These are phyloP conservation scores for Cerceris rybyensis DNA, from an alignment of 2,888 invertebrate species.

Conservation along the genomic window DNA sequence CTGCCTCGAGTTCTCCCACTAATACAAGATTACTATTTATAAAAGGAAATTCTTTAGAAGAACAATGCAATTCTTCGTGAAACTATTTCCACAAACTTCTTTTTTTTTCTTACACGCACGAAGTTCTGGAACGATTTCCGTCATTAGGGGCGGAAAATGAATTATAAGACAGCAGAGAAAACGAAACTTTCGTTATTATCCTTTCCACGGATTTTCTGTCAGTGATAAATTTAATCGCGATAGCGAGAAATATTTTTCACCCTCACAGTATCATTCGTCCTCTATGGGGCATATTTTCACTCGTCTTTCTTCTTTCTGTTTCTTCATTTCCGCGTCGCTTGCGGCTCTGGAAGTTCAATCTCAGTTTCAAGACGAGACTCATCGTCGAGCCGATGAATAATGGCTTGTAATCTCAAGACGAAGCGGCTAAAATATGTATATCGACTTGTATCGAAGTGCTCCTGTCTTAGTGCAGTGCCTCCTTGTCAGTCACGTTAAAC, in stretches of 20 bases:
- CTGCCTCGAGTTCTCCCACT: too few relatives aligned
- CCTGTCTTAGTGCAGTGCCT: background rate
- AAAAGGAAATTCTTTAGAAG: too few relatives aligned
- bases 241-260: constrained; percentile 14
- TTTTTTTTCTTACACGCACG: background rate
- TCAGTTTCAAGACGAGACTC: constrained; percentile 23
- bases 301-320: background rate
- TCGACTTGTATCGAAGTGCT: constrained; percentile 15
- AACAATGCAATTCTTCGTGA: too few relatives aligned
- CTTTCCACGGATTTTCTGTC: constrained; percentile 47
- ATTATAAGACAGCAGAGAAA: constrained; percentile 17
- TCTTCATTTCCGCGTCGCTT: constrained; percentile 12
- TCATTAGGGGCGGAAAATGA: constrained; percentile 31
- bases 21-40: too few relatives aligned
- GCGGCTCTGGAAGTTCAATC: constrained; percentile 39
- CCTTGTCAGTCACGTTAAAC: constrained; percentile 11
- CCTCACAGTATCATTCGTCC: constrained; percentile 5
- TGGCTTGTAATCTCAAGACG: constrained; percentile 34
- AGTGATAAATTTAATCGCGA: constrained; percentile 51
- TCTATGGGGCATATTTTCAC: background rate
- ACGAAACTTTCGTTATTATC: constrained; percentile 36
- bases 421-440: constrained; percentile 29
- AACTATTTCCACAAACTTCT: too few relatives aligned
- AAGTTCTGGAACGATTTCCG: constrained; percentile 29
- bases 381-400: constrained; percentile 38